These are phyloP conservation scores for Pheosia tremula DNA, from an alignment of 2,888 invertebrate species.

Conservation along the genomic window DNA sequence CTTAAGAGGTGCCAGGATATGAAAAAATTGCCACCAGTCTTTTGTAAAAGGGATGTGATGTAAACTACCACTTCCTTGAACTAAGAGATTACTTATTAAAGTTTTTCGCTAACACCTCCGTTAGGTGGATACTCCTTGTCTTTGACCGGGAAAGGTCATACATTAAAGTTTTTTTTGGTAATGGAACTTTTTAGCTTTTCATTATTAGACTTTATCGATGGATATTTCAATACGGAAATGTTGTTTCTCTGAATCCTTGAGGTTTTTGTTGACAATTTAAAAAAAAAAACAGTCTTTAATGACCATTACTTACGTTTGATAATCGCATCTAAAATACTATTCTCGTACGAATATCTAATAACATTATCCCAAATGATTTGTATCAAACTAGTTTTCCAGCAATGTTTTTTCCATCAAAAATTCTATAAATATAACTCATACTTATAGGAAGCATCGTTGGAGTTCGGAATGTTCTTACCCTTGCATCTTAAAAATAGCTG, in stretches of 20 bases:
- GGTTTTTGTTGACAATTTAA: too few relatives aligned
- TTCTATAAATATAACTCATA: not conserved
- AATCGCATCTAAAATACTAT: too few relatives aligned
- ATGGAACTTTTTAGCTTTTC: too few relatives aligned
- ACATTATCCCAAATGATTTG: not conserved
- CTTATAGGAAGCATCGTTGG: slow-evolving; percentile 6
- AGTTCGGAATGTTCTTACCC: slow-evolving; percentile 4
- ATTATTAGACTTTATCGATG: too few relatives aligned
- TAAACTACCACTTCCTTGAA: slow-evolving; percentile 5
- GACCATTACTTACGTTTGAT: not conserved
- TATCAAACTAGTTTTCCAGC: not conserved
- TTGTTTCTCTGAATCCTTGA: too few relatives aligned
- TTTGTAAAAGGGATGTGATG: slow-evolving; percentile 9
- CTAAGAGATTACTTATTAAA: not conserved
- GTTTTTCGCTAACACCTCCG: not conserved
- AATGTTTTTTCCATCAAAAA: not conserved
- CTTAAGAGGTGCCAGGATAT: slow-evolving; percentile 14
- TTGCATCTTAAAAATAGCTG: slow-evolving; percentile 13
- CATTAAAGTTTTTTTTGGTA: too few relatives aligned
- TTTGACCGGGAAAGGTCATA: too few relatives aligned
- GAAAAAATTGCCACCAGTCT: slow-evolving; percentile 19
- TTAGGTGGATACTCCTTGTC: not conserved
- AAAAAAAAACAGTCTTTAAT: not conserved
- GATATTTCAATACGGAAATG: too few relatives aligned
- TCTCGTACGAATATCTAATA: not conserved